Conservation (phyloP, 2,888 invertebrate species). For the Junonia oenone region DNA sequence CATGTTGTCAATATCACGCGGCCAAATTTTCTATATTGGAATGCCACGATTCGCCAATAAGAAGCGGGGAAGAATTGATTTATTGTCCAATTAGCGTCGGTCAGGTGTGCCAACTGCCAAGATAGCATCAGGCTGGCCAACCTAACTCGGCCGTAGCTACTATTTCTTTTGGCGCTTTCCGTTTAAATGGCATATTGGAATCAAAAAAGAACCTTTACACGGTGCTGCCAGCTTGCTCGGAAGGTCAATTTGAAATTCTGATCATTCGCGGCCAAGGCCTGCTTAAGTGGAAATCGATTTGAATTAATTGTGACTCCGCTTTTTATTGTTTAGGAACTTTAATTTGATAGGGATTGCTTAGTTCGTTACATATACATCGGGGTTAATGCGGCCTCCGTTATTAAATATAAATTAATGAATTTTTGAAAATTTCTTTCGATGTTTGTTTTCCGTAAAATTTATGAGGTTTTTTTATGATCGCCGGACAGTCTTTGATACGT, state of each 20-base stretch:
- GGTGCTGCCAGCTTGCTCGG: constrained; percentile 63
- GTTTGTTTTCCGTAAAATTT: constrained; percentile 7
- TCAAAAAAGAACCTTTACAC: constrained; percentile 76
- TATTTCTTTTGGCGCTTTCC: constrained; percentile 74
- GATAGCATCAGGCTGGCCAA: constrained; percentile 77
- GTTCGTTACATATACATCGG: constrained; percentile 36
- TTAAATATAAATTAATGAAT: constrained; percentile 17
- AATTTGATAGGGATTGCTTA: constrained; percentile 61
- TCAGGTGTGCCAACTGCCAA: constrained; percentile 80
- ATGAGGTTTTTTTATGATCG: constrained; percentile 9
- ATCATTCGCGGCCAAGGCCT: constrained; percentile 61
- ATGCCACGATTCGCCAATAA: constrained; percentile 79
- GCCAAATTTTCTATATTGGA: constrained; percentile 80
- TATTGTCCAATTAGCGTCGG: constrained; percentile 81
- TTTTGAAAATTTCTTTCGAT: constrained; percentile 7
- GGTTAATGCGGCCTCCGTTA: constrained; percentile 17
- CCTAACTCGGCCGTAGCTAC: constrained; percentile 69
- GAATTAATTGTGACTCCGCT: constrained; percentile 64
- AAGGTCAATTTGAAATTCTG: constrained; percentile 75
- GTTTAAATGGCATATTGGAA: constrained; percentile 77
- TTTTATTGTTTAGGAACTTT: constrained; percentile 63
- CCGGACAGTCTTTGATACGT: neutral
- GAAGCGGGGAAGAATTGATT: constrained; percentile 79
- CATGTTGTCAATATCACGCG: constrained; percentile 79
- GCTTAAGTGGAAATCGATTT: constrained; percentile 74